Evolutionary conservation across 2,113 vertebrate genomes (phyloP).

Genomic region (Helogale parvula): DNA sequence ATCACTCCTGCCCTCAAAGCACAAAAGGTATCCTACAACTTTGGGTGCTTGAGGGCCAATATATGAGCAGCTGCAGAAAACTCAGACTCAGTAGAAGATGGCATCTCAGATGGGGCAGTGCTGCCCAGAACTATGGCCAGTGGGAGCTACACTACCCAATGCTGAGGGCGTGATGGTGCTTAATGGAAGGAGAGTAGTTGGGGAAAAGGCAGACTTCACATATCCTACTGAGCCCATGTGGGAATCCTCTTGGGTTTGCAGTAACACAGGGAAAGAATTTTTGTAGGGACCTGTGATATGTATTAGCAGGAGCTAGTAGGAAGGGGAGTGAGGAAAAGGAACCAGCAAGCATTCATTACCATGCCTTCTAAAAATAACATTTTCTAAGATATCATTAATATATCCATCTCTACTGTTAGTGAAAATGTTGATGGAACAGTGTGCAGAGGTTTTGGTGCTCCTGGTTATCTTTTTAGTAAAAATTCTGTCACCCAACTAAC

Average conservation of each 20-base stretch:
- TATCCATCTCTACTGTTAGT: not conserved
- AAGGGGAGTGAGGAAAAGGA: not conserved
- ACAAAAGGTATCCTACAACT: not conserved
- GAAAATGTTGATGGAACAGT: not conserved
- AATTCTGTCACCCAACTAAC: not conserved
- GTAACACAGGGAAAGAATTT: not conserved
- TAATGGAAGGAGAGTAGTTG: not conserved
- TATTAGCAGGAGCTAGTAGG: not conserved
- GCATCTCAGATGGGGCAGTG: not conserved
- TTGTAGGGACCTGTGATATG: not conserved
- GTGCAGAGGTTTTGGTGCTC: not conserved
- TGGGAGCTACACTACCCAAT: not conserved
- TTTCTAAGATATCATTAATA: not conserved
- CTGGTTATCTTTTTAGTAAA: slow-evolving; percentile 15
- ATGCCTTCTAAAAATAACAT: not conserved
- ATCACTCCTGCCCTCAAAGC: not conserved
- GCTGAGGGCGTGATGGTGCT: not conserved
- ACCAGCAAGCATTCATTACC: not conserved
- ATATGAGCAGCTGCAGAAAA: not conserved
- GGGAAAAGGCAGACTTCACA: not conserved
- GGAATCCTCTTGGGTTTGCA: not conserved
- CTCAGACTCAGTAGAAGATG: not conserved
- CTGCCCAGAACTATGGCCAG: not conserved
- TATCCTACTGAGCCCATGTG: not conserved
- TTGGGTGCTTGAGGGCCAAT: not conserved